phyloP scores from a whole-genome alignment of 2,888 invertebrate genomes.

The Lamellibrachia columna region DNA sequence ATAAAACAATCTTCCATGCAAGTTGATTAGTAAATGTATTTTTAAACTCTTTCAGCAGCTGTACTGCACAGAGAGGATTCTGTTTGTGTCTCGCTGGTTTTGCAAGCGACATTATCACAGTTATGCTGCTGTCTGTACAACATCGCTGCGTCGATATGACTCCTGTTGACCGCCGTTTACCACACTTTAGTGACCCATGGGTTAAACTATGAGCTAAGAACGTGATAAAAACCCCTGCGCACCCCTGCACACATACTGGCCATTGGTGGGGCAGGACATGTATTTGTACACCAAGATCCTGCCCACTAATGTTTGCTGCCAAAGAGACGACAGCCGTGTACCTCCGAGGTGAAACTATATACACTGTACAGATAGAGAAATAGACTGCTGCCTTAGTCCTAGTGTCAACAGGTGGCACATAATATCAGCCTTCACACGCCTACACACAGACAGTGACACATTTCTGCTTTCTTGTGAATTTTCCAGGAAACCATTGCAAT shows the following conservation, averaged over 20 bases:
- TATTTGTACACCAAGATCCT: not conserved
- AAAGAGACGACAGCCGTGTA: not conserved
- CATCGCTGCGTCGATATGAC: conserved; percentile 4
- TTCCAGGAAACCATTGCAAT: not conserved
- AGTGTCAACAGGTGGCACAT: not conserved
- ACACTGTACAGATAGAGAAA: not conserved
- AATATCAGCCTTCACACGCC: not conserved
- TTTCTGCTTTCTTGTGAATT: not conserved
- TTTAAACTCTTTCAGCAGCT: not conserved
- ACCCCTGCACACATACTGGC: not conserved
- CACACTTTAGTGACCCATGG: not conserved
- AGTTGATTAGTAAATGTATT: not conserved
- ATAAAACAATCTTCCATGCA: not conserved
- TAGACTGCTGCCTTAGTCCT: not conserved
- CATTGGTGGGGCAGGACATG: not conserved
- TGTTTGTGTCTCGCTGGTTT: not conserved
- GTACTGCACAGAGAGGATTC: not conserved
- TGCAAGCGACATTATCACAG: conserved; percentile 12
- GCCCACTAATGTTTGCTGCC: not conserved
- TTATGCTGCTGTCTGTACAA: not conserved
- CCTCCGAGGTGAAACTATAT: not conserved
- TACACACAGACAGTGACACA: not conserved
- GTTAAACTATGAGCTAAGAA: not conserved
- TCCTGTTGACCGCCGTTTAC: not conserved
- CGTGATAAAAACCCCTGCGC: not conserved